These are phyloP conservation scores for Heteronetta atricapilla DNA, from an alignment of 2,113 vertebrate genomes.

Conservation along the genomic window DNA sequence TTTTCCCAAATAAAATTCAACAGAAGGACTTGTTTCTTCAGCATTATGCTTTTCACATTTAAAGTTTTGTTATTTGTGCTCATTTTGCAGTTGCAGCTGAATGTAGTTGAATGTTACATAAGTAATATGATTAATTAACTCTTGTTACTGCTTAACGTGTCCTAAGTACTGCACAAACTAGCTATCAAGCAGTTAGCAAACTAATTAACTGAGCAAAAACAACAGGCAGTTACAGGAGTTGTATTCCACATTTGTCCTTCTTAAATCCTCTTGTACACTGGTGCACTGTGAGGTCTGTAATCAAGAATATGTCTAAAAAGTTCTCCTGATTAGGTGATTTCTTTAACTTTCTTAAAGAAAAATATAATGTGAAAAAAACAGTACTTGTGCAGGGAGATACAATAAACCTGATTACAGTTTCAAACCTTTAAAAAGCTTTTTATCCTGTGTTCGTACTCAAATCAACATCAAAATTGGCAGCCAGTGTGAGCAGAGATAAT, in stretches of 20 bases:
- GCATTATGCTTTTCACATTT: neutral
- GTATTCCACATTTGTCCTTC: neutral
- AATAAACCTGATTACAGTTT: neutral
- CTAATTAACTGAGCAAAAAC: neutral
- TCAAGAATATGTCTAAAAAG: neutral
- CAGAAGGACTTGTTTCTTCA: neutral
- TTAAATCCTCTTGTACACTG: neutral
- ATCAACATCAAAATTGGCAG: neutral
- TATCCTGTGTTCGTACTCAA: neutral
- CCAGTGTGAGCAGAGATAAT: neutral
- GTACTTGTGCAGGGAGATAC: neutral
- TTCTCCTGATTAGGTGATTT: neutral
- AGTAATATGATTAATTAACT: constrained; percentile 42
- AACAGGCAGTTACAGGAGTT: neutral
- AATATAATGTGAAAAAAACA: neutral
- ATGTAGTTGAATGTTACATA: neutral
- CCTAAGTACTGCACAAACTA: neutral
- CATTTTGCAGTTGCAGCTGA: neutral
- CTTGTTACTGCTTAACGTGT: constrained; percentile 31
- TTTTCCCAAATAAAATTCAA: neutral
- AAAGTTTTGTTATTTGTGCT: neutral
- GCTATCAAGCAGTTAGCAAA: neutral
- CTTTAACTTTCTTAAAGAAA: neutral
- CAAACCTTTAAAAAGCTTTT: neutral
- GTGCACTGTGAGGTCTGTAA: neutral